Evolutionary conservation across 2,797 vertebrate species (phyloP).

Genomic region (Hyperoplus lanceolatus): DNA sequence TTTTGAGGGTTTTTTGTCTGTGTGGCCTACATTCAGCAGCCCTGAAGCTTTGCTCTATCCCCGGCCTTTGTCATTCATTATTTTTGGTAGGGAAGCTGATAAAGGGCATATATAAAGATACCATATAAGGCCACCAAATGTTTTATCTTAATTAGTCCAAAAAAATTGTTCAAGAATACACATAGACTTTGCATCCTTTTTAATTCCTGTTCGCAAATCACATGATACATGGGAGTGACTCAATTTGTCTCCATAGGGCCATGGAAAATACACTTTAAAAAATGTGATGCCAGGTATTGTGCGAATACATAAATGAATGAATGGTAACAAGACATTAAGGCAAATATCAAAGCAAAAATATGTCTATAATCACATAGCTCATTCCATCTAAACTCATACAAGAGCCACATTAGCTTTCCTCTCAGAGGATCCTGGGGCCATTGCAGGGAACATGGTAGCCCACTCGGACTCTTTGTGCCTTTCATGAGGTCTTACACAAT

Average conservation of each 20-base stretch:
- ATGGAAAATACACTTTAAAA: background rate
- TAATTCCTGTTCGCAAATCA: background rate
- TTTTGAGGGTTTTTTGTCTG: conserved; percentile 11
- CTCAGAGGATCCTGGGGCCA: conserved; percentile 30
- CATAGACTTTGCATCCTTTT: background rate
- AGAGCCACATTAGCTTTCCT: conserved; percentile 8
- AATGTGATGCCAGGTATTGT: background rate
- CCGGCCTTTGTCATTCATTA: conserved; percentile 1
- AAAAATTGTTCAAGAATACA: background rate
- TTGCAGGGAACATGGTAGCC: conserved; percentile 28
- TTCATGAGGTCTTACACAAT: conserved; percentile 69
- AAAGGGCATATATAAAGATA: background rate
- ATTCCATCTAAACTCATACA: background rate
- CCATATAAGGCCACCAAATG: background rate
- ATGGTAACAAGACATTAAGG: background rate
- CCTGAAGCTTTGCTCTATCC: conserved; percentile 17
- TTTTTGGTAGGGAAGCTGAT: conserved; percentile 18
- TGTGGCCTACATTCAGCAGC: conserved; percentile 38
- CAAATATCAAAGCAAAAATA: background rate
- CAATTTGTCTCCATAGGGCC: background rate
- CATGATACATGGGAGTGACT: background rate
- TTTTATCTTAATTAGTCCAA: background rate
- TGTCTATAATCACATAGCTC: background rate
- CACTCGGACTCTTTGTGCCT: conserved; percentile 49
- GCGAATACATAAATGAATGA: background rate